Conservation (phyloP, 2,113 vertebrate species). For the Myxocyprinus asiaticus region DNA sequence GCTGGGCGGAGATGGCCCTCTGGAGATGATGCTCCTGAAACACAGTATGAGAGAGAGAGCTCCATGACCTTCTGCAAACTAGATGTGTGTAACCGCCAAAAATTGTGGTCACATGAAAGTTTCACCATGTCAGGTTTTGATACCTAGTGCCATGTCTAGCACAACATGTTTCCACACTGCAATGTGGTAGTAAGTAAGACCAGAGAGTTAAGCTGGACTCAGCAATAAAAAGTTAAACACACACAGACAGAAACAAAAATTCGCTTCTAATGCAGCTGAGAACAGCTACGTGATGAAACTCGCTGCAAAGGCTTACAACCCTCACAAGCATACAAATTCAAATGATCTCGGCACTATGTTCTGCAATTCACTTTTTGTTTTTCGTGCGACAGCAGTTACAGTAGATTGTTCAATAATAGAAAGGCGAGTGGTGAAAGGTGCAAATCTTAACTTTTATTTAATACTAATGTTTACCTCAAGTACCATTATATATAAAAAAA, state of each 20-base stretch:
- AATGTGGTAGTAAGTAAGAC: background rate
- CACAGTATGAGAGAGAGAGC: background rate
- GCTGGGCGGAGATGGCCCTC: slow-evolving; percentile 91
- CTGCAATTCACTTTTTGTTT: too few relatives aligned
- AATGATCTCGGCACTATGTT: background rate
- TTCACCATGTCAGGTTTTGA: too few relatives aligned
- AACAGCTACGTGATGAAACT: slow-evolving; percentile 41
- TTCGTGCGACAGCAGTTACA: background rate
- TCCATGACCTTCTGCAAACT: background rate
- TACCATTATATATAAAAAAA: background rate
- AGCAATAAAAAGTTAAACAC: background rate
- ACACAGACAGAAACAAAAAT: background rate
- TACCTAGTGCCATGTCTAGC: too few relatives aligned
- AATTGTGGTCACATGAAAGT: too few relatives aligned
- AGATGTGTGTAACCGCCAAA: background rate
- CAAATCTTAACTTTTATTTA: background rate
- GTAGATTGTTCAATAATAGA: background rate
- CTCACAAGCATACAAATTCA: slow-evolving; percentile 9
- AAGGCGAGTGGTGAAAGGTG: background rate
- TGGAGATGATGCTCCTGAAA: slow-evolving; percentile 93
- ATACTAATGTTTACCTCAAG: too few relatives aligned
- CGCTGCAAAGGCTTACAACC: slow-evolving; percentile 11
- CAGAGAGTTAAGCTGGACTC: background rate
- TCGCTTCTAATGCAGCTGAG: slow-evolving; percentile 13
- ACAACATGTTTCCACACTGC: background rate